Conservation (phyloP, 2,113 vertebrate species). For the Protomyctophum bolini region DNA sequence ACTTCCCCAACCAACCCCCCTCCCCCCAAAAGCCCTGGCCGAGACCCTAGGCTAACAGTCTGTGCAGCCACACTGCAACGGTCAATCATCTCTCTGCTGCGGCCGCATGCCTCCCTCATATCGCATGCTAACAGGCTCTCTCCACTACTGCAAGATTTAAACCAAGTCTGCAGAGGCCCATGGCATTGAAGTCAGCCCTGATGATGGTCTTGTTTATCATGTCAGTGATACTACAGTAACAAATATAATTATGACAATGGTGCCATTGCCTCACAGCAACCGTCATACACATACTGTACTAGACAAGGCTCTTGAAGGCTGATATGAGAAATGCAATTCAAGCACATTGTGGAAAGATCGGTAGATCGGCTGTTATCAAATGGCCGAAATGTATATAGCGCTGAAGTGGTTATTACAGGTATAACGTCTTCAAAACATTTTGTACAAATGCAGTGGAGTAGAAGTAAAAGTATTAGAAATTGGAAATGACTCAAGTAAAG, state of each 20-base stretch:
- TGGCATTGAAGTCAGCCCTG: background rate
- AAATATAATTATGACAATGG: background rate
- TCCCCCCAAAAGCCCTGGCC: background rate
- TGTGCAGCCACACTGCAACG: background rate
- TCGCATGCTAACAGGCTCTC: background rate
- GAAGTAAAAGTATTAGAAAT: too few relatives aligned
- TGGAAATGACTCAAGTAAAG: too few relatives aligned
- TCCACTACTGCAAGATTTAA: background rate
- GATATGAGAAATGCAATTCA: background rate
- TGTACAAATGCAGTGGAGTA: too few relatives aligned
- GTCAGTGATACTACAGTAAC: background rate
- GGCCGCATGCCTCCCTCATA: background rate
- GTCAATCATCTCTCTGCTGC: background rate
- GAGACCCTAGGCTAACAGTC: background rate
- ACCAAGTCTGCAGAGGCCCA: background rate
- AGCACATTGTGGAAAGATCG: background rate
- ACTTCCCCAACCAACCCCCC: background rate
- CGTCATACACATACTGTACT: background rate
- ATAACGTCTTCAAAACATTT: too few relatives aligned
- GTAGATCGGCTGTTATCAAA: background rate
- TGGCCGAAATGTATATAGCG: too few relatives aligned
- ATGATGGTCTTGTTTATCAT: background rate
- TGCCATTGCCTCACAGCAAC: background rate
- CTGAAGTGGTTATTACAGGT: too few relatives aligned
- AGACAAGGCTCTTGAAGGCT: background rate